phyloP scores from a whole-genome alignment of 2,888 invertebrate genomes.

The Parnassius orleans region DNA sequence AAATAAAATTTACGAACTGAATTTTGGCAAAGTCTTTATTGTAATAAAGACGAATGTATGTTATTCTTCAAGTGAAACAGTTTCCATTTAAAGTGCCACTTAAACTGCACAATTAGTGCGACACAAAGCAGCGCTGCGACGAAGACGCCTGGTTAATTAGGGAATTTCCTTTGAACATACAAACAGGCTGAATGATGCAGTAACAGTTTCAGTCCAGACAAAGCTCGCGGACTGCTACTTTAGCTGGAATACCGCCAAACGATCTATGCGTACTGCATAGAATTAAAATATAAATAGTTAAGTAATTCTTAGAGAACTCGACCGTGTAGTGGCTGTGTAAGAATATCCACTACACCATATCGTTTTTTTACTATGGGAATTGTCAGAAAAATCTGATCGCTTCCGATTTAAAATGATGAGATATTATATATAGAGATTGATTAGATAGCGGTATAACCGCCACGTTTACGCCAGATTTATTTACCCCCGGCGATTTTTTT shows the following conservation, averaged over 20 bases:
- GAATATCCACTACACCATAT: too few species aligned
- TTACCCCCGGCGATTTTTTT: too few species aligned
- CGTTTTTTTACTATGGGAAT: too few species aligned
- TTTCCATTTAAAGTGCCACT: conserved; percentile 12
- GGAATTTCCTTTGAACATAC: conserved; percentile 37
- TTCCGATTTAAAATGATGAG: too few species aligned
- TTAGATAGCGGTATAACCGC: too few species aligned
- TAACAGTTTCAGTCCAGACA: background rate
- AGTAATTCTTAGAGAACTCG: too few species aligned
- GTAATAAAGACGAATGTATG: background rate
- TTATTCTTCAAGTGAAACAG: conserved; percentile 9
- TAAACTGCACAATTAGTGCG: conserved; percentile 18
- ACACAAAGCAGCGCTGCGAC: conserved; percentile 5
- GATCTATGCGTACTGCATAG: background rate
- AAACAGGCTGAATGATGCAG: conserved; percentile 31
- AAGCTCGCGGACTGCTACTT: background rate
- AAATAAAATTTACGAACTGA: background rate
- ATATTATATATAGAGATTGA: too few species aligned
- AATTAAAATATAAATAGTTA: too few species aligned
- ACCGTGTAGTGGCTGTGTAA: too few species aligned
- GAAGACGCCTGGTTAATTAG: conserved; percentile 34
- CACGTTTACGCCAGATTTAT: too few species aligned
- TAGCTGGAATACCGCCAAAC: conserved; percentile 12
- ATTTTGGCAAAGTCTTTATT: background rate
- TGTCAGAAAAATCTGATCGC: too few species aligned